phyloP scores from a whole-genome alignment of 1,140 invertebrate genomes.

The Drosophila leontia region DNA sequence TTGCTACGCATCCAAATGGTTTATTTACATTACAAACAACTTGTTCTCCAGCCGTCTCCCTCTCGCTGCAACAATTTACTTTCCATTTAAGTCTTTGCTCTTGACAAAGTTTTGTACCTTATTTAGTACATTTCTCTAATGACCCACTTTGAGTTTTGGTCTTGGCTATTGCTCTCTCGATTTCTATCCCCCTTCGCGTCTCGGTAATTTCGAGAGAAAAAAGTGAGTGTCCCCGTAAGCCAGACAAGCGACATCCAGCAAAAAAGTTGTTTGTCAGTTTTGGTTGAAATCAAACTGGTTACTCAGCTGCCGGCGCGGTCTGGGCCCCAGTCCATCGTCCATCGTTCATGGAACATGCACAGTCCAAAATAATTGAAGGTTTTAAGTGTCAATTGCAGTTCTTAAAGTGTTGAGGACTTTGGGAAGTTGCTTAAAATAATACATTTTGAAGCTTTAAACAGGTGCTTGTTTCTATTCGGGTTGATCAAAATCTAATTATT shows the following conservation, averaged over 20 bases:
- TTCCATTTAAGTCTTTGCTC: slow-evolving; percentile 78
- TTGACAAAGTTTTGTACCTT: slow-evolving; percentile 82
- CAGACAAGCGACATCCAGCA: slow-evolving; percentile 64
- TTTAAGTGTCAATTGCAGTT: not conserved
- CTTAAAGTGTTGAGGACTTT: not conserved
- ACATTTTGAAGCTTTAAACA: not conserved
- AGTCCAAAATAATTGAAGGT: slow-evolving; percentile 10
- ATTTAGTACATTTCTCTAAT: slow-evolving; percentile 84
- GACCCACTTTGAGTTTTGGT: slow-evolving; percentile 81
- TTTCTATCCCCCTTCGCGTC: slow-evolving; percentile 10
- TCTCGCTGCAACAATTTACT: slow-evolving; percentile 66
- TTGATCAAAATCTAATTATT: too few species aligned
- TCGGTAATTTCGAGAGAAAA: slow-evolving; percentile 45
- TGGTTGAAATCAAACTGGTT: slow-evolving; percentile 82
- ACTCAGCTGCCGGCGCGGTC: slow-evolving; percentile 60
- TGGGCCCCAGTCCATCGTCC: slow-evolving; percentile 10
- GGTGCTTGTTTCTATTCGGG: not conserved
- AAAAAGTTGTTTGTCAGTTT: slow-evolving; percentile 80
- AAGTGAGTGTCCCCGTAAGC: slow-evolving; percentile 79
- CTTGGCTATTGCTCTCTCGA: slow-evolving; percentile 42
- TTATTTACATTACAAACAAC: slow-evolving; percentile 81
- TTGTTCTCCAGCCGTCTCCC: slow-evolving; percentile 26
- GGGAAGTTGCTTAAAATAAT: not conserved
- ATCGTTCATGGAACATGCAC: slow-evolving; percentile 20
- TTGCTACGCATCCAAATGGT: slow-evolving; percentile 74